A percentile compares a stretch with the other conserved stretches of the same genome.
Conservation (phyloP, 1,140 invertebrate genomes). For the Temnothorax longispinosus region DNA sequence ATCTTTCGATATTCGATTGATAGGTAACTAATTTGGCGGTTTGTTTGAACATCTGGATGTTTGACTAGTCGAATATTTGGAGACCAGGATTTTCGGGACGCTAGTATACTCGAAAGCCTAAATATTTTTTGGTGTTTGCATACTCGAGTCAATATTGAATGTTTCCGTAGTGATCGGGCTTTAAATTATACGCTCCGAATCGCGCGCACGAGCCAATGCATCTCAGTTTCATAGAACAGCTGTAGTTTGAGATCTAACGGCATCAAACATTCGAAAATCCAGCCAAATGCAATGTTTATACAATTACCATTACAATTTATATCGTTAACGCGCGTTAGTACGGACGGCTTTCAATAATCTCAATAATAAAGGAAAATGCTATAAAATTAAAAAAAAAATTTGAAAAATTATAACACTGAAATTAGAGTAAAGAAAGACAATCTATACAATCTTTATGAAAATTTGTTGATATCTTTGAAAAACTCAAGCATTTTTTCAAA, state of each 20-base stretch:
- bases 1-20: neutral
- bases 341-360: neutral
- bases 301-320: constrained; percentile 20
- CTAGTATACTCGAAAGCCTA: constrained; percentile 24
- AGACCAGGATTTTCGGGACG: constrained; percentile 46
- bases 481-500: neutral
- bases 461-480: neutral
- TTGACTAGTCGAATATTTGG: constrained; percentile 49
- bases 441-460: neutral
- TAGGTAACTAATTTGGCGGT: constrained; percentile 21
- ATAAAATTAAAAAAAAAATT: neutral
- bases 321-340: constrained; percentile 1
- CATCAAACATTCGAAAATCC: constrained; percentile 35
- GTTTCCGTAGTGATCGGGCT: constrained; percentile 50
- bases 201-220: constrained; percentile 39
- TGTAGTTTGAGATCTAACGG: neutral
- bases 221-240: constrained; percentile 1
- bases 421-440: neutral
- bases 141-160: constrained; percentile 56
- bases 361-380: neutral
- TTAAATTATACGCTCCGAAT: constrained; percentile 47
- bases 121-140: constrained; percentile 57
- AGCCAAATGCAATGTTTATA: constrained; percentile 24
- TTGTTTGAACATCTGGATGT: constrained; percentile 53
- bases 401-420: neutral